phyloP scores from a whole-genome alignment of 2,113 vertebrate species.

The Chamaea fasciata region DNA sequence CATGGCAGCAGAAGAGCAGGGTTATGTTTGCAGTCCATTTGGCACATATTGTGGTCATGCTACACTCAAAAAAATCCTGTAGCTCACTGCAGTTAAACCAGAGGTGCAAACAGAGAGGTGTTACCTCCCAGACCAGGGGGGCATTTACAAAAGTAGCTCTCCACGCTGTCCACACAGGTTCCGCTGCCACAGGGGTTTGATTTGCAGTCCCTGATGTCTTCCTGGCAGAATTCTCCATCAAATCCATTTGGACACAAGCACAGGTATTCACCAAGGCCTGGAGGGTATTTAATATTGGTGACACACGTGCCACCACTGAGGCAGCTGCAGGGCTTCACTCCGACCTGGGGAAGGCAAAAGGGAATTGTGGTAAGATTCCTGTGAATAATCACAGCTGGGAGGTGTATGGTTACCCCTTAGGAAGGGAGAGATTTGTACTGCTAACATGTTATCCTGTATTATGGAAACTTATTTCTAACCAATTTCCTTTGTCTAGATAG shows the following conservation, averaged over 20 bases:
- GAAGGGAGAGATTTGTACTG: neutral
- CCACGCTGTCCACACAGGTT: neutral
- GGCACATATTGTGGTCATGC: neutral
- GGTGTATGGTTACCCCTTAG: neutral
- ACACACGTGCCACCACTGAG: conserved; percentile 69
- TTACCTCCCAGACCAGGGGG: conserved; percentile 46
- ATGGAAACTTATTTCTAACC: neutral
- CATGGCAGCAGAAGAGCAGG: neutral
- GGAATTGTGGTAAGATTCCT: neutral
- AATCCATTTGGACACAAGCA: conserved; percentile 74
- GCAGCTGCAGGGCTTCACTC: conserved; percentile 75
- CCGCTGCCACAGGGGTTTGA: conserved; percentile 1
- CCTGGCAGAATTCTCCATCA: conserved; percentile 70
- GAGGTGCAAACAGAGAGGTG: neutral
- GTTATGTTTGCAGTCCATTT: neutral
- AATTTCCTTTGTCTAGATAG: neutral
- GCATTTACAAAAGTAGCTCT: conserved; percentile 21
- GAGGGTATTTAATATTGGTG: conserved; percentile 75
- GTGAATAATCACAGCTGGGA: neutral
- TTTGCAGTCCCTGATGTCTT: conserved; percentile 60
- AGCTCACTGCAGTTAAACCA: neutral
- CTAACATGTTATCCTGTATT: neutral
- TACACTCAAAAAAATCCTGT: neutral
- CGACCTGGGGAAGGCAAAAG: conserved; percentile 64
- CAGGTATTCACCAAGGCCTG: conserved; percentile 78